Evolutionary conservation across 1,140 invertebrate genomes (phyloP), one percentile per base, ranked within the genome.

Genomic region (Drosophila sp.): DNA sequence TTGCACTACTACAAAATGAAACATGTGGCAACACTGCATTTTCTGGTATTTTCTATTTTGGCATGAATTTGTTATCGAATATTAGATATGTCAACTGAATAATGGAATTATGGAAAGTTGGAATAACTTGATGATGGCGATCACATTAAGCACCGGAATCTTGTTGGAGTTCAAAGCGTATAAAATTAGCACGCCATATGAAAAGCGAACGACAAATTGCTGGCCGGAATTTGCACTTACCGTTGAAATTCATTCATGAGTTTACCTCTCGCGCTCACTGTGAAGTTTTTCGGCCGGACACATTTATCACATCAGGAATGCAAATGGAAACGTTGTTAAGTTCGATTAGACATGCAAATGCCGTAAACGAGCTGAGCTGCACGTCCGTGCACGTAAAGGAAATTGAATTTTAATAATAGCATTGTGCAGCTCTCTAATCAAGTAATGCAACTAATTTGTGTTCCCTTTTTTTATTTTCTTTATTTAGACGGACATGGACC

Each of bases 341-440:
- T 78, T 87, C 82, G 82, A 86, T 87, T 76, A 64, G 82, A 87
- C 82, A 87, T 89, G 82, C 82, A 79, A 87, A 51, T 53, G 64
- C 13, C 34, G 58, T 38, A 48, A 38, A 61, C 58, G 29, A 48
- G 43, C 67, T 18, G 38, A 18, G 7, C 62, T 73, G 50, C 58
- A 53, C 48, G 62, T 56, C 73, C 40, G 7, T 50, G 29, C 58
- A 66, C 74, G 61, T 48, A 41, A 65, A 73, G 65, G 32, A 89
- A 79, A 79, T 87, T 89, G 83, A 87, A 87, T 87, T 87, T 87
- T 87, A 87, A 87, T 87, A 87, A 87, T 48, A 63, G 79, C 76
- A 64, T 57, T 79, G 67, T 56, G 67, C 82, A 72, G 45, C 75
- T 61, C 78, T 61, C 75, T 78, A 82, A 87, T 87, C 83, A 89